Evolutionary conservation across 2,888 invertebrate genomes (phyloP).

Genomic region (Phasia obesa): DNA sequence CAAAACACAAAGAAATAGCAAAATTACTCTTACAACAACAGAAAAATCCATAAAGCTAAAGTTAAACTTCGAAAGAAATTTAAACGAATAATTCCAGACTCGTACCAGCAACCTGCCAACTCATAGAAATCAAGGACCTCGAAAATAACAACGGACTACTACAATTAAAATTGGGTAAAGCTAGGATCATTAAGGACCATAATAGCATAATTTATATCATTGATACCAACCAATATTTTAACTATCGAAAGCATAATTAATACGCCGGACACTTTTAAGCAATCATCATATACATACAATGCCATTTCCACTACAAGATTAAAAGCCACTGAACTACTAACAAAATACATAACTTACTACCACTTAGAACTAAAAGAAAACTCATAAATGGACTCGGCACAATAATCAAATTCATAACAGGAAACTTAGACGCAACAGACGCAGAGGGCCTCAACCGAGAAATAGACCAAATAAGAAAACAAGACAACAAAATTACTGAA

Average conservation of each 20-base stretch:
- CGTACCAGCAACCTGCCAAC: not conserved
- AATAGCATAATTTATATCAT: not conserved
- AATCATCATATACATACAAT: not conserved
- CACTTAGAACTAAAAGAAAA: conserved; percentile 39
- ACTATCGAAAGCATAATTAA: not conserved
- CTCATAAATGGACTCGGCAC: conserved; percentile 58
- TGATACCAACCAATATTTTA: not conserved
- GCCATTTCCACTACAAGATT: conserved; percentile 6
- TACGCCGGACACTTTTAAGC: not conserved
- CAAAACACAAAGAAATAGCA: conserved; percentile 7
- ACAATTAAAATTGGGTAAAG: conserved; percentile 6
- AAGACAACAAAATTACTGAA: not conserved
- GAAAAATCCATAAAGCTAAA: conserved; percentile 18
- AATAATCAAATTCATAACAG: conserved; percentile 64
- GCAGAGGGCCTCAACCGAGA: conserved; percentile 18
- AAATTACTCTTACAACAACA: conserved; percentile 6
- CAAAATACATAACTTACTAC: conserved; percentile 19
- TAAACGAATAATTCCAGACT: not conserved
- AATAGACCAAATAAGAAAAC: conserved; percentile 29
- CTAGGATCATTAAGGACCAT: not conserved
- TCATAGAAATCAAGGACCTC: conserved; percentile 15
- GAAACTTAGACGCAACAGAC: conserved; percentile 57
- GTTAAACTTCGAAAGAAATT: conserved; percentile 5
- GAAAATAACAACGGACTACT: conserved; percentile 1
- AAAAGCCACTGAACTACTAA: conserved; percentile 5